Evolutionary conservation across 1,140 invertebrate species (phyloP), one percentile per base, ranked within the genome.

Genomic region (Vanessa tameamea): DNA sequence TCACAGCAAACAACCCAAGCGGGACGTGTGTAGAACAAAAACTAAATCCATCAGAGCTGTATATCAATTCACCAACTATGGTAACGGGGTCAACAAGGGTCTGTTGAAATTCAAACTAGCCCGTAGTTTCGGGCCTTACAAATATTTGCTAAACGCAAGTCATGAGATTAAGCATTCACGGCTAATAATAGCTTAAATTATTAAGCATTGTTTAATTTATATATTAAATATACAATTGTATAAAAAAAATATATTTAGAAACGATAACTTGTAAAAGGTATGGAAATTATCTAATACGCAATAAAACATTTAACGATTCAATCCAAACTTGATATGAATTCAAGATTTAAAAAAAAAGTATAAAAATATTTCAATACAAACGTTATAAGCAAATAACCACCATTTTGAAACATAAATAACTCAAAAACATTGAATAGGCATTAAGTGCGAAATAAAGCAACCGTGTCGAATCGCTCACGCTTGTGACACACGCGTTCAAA

Each of bases 21-120:
- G 70, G 64, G 63, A 65, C 63, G n/a, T 37, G n/a, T 37, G 57
- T n/a, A 59, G 61, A 69, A 67, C 77, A 78, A 77, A 79, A 77
- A 81, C 78, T 78, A 79, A 78, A 82, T 82, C 72, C 73, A 81
- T 81, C 75, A 76, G 75, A 69, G 69, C 72, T 64, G 70, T 73
- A 79, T 76, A 81, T 81, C 79, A 81, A 79, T 81, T 79, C 78
- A 75, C 71, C 51, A 75, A 77, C 75, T 76, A 74, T 63, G 53
- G 66, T 61, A 73, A 66, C 65, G 72, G 67, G 80, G 76, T 82
- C 80, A 82, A 78, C 78, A 74, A 82, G 76, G 76, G 76, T 76
- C 70, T 69, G 78, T 76, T 79, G 78, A 82, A 82, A 78, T 82
- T 82, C 80, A 82, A 82, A 82, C 80, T 82, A 79, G 72, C 80